A percentile compares a stretch with the other conserved stretches of the same genome.
phyloP scores from a whole-genome alignment of 2,797 vertebrate species.

The Amblyraja radiata region DNA sequence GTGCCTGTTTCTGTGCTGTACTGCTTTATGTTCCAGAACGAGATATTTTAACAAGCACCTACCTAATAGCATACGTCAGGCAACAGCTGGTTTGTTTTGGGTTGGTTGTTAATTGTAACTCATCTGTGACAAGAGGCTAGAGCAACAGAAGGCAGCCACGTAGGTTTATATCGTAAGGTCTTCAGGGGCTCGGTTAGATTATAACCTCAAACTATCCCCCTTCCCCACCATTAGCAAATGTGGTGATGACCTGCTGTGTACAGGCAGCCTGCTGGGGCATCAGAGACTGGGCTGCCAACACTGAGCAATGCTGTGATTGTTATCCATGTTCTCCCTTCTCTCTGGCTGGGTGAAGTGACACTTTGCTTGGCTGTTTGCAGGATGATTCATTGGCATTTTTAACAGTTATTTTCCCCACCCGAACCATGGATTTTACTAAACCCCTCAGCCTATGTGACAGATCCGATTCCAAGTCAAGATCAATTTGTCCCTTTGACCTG shows the following conservation, averaged over 20 bases:
- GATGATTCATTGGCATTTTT: constrained; percentile 1
- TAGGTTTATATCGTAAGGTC: background rate
- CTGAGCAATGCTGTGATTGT: background rate
- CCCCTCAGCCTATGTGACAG: background rate
- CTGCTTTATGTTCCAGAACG: too few relatives aligned
- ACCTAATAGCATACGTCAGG: background rate
- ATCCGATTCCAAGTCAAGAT: background rate
- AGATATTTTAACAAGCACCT: background rate
- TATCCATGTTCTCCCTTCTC: background rate
- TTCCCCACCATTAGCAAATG: background rate
- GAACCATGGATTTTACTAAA: background rate
- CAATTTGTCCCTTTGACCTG: background rate
- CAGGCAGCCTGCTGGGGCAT: background rate
- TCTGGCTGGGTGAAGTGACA: background rate
- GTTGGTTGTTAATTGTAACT: background rate
- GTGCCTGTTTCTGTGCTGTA: too few relatives aligned
- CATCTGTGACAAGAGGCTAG: background rate
- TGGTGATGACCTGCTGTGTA: background rate
- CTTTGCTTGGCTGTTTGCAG: constrained; percentile 21
- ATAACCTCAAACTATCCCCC: background rate
- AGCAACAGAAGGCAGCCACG: constrained; percentile 28
- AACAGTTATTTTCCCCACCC: background rate
- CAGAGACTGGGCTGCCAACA: background rate
- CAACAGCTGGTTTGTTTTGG: background rate
- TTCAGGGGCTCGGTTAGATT: background rate